These are phyloP conservation scores for Dryomyza anilis DNA, from an alignment of 2,888 invertebrate genomes.

Conservation along the genomic window DNA sequence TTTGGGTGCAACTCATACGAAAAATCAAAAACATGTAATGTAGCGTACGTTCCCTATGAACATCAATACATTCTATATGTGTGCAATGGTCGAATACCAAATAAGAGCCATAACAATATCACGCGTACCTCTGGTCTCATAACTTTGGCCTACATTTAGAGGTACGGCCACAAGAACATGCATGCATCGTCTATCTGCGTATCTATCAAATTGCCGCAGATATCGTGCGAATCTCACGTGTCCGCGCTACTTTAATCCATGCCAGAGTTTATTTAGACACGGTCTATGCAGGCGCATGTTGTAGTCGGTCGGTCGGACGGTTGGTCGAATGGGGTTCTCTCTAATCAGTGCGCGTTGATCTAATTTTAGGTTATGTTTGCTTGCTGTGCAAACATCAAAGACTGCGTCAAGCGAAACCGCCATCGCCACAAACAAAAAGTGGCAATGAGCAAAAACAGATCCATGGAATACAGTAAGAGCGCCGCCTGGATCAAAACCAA, in stretches of 20 bases:
- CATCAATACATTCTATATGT: too few species aligned
- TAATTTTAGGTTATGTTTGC: conserved; percentile 31
- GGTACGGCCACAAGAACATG: neutral
- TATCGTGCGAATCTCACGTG: conserved; percentile 16
- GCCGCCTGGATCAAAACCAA: too few species aligned
- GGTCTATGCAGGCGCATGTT: neutral
- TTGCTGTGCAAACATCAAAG: conserved; percentile 29
- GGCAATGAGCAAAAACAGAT: too few species aligned
- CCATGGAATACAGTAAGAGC: too few species aligned
- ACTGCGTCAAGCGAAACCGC: neutral
- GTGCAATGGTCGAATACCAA: too few species aligned
- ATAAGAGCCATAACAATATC: neutral
- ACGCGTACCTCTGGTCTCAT: neutral
- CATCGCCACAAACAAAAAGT: neutral
- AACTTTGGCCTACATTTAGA: conserved; percentile 20
- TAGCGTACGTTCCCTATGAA: too few species aligned
- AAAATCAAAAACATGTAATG: too few species aligned
- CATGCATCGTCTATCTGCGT: neutral
- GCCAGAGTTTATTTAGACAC: neutral
- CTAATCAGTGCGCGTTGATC: conserved; percentile 30
- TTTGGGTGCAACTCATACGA: too few species aligned
- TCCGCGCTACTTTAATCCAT: conserved; percentile 1
- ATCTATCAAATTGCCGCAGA: conserved; percentile 15
- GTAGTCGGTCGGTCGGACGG: too few species aligned
- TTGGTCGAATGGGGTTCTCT: too few species aligned